phyloP scores from a whole-genome alignment of 2,113 vertebrate genomes.

The Rhombomys opimus region DNA sequence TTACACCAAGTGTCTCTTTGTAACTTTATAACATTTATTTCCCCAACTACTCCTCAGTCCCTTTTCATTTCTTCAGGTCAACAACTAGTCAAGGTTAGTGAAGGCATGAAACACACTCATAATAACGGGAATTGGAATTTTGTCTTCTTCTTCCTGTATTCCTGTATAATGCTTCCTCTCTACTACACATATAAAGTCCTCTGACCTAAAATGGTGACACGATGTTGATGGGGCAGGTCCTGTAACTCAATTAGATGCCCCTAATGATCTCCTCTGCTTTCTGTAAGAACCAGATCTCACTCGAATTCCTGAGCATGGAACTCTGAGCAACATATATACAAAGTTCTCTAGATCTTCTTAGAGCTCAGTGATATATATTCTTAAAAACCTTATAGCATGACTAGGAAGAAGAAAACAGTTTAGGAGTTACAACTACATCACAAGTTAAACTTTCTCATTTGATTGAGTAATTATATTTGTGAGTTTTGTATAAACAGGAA shows the following conservation, averaged over 20 bases:
- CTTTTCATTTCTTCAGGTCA: neutral
- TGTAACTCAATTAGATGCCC: neutral
- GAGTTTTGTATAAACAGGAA: conserved; percentile 52
- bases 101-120: no score
- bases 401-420: neutral
- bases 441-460: conserved; percentile 58
- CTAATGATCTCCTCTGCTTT: neutral
- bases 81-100: neutral
- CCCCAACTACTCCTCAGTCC: neutral
- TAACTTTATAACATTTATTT: neutral
- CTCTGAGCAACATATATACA: neutral
- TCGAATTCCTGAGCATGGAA: neutral
- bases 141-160: neutral
- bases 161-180: neutral
- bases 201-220: neutral
- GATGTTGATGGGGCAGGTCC: no score
- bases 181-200: neutral
- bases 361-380: neutral
- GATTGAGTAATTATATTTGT: conserved; percentile 62
- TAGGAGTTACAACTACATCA: conserved; percentile 45
- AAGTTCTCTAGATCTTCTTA: neutral
- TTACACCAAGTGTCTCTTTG: neutral
- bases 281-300: neutral
- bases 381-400: neutral
- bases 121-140: neutral